phyloP scores from a whole-genome alignment of 2,888 invertebrate genomes.

The Metalampra italica region DNA sequence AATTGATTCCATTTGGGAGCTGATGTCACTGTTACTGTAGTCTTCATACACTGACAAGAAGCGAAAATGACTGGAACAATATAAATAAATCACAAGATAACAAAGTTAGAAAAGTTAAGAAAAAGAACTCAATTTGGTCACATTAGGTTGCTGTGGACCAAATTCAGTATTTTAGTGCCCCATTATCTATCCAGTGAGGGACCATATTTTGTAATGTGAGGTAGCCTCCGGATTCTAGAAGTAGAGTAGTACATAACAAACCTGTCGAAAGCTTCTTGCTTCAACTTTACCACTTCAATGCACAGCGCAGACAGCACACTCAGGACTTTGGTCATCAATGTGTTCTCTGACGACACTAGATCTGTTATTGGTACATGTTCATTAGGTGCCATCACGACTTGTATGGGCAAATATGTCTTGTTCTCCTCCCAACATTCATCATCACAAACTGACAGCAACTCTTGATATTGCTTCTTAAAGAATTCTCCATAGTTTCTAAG shows the following conservation, averaged over 20 bases:
- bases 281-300: constrained; percentile 84
- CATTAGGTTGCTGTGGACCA: too few relatives aligned
- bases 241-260: too few relatives aligned
- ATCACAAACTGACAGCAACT: constrained; percentile 35
- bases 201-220: too few relatives aligned
- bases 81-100: background rate
- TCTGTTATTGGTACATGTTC: constrained; percentile 83
- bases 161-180: too few relatives aligned
- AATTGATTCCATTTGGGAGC: constrained; percentile 78
- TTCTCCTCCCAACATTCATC: constrained; percentile 46
- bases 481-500: constrained; percentile 66
- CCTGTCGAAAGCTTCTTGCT: constrained; percentile 81
- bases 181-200: too few relatives aligned
- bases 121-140: too few relatives aligned
- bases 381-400: constrained; percentile 58
- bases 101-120: too few relatives aligned
- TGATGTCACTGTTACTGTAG: constrained; percentile 69
- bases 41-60: constrained; percentile 84
- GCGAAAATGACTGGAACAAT: constrained; percentile 67
- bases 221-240: too few relatives aligned
- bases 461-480: constrained; percentile 64
- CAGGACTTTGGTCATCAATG: constrained; percentile 86
- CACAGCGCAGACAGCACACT: constrained; percentile 88
- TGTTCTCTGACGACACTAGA: constrained; percentile 90
- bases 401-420: constrained; percentile 55